Conservation (phyloP, 1,140 invertebrate genomes). For the Diploscapter pachys region DNA sequence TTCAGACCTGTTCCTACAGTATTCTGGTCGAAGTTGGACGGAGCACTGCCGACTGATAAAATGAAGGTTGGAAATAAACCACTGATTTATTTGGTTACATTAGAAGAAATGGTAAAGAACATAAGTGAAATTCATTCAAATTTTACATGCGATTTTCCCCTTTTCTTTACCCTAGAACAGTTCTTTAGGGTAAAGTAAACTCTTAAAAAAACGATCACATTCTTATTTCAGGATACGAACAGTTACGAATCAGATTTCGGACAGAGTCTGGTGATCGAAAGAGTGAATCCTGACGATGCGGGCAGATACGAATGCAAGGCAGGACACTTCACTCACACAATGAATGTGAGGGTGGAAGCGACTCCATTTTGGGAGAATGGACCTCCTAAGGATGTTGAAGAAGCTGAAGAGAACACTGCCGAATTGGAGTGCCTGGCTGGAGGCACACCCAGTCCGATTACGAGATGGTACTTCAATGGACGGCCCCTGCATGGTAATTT, state of each 20-base stretch:
- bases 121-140: too few relatives aligned
- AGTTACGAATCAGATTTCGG: slow-evolving; percentile 39
- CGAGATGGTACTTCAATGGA: slow-evolving; percentile 96
- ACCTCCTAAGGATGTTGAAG: slow-evolving; percentile 82
- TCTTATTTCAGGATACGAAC: not conserved
- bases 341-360: slow-evolving; percentile 63
- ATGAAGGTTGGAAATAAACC: slow-evolving; percentile 29
- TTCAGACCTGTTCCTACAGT: slow-evolving; percentile 40
- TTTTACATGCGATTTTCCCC: too few relatives aligned
- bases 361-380: slow-evolving; percentile 80
- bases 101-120: too few relatives aligned
- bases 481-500: slow-evolving; percentile 53
- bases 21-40: slow-evolving; percentile 44
- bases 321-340: slow-evolving; percentile 26
- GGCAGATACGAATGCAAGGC: slow-evolving; percentile 43
- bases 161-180: too few relatives aligned
- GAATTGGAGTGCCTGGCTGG: slow-evolving; percentile 80
- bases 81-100: too few relatives aligned
- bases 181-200: too few relatives aligned
- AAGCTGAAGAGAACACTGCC: slow-evolving; percentile 83
- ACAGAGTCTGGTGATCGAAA: slow-evolving; percentile 43
- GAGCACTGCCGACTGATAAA: slow-evolving; percentile 38
- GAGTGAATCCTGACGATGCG: slow-evolving; percentile 45
- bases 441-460: slow-evolving; percentile 81
- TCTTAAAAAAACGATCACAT: too few relatives aligned